Evolutionary conservation across 2,113 vertebrate genomes (phyloP).

Genomic region (Cebidichthys violaceus): DNA sequence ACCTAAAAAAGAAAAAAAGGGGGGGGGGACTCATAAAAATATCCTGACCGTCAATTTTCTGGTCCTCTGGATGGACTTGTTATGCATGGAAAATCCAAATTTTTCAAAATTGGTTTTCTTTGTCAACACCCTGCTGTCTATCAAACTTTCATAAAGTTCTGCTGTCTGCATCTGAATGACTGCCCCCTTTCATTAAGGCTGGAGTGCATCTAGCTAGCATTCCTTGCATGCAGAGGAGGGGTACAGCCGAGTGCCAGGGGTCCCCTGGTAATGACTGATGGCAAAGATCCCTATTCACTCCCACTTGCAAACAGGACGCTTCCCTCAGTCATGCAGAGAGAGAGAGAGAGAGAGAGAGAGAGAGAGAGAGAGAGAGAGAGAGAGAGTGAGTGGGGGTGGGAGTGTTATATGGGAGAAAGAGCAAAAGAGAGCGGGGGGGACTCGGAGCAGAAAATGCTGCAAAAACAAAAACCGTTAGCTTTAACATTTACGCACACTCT

Average conservation of each 20-base stretch:
- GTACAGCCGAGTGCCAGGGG: conserved; percentile 71
- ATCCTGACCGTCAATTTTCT: conserved; percentile 53
- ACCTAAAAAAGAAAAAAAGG: conserved; percentile 48
- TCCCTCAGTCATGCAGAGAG: conserved; percentile 38
- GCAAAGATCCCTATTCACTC: conserved; percentile 71
- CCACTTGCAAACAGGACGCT: conserved; percentile 59
- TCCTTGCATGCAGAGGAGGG: conserved; percentile 77
- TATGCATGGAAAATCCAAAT: conserved; percentile 49
- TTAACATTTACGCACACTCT: conserved; percentile 55
- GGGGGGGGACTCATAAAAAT: conserved; percentile 38
- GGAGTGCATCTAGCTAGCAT: conserved; percentile 63
- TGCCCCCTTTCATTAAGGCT: conserved; percentile 56
- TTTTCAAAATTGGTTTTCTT: conserved; percentile 52
- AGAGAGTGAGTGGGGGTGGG: conserved; percentile 1
- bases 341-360: conserved; percentile 12
- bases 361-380: conserved; percentile 17
- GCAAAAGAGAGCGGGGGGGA: neutral
- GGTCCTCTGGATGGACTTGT: conserved; percentile 37
- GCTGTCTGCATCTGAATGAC: conserved; percentile 66
- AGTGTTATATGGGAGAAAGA: conserved; percentile 19
- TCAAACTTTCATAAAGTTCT: conserved; percentile 64
- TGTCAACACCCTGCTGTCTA: conserved; percentile 55
- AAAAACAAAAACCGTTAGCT: conserved; percentile 65
- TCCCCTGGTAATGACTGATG: conserved; percentile 75
- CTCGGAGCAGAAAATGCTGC: conserved; percentile 51